Base-by-base conservation (phyloP, 2,113 vertebrate genomes). In the Ctenomys sociabilis region DNA sequence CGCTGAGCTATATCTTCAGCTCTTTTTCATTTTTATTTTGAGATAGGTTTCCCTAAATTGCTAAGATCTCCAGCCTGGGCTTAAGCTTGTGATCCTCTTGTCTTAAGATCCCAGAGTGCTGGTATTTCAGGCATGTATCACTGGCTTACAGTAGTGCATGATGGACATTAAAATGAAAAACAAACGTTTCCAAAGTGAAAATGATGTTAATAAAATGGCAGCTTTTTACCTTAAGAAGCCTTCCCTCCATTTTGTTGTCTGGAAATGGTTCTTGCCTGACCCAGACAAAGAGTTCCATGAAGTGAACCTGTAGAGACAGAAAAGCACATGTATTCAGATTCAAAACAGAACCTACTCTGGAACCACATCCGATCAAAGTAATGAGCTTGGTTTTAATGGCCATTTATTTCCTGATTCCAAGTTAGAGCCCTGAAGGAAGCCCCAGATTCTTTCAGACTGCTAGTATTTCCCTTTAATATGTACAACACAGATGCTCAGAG, bases 201-300 rank as follows among this genome's bases (percentile, higher is more conserved):
- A 83, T 19, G 37, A 19, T 45, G 73, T 35, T 37, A 88, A 93
- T 68, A 83, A 77, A 93, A 91, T 32, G 52, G 54, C 22, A 91
- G 73, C 28, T 43, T 94, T 87, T 98, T 98, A 99, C 99, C 98
- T 98, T 97, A 87, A 97, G 97, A 98, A 98, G 98, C 93, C 97
- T 98, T 97, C 98, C 98, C 97, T 98, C 97, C 96, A 97, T 98
- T 96, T 14, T 57, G 94, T 96, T 98, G 96, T 96, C 93, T 97
- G 98, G 98, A 97, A 98, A 98, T 97, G 95, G 95, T 93, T 98
- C 98, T 97, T 97, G 98, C 96, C 49, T 98, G 92, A 96, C 88
- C 98, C 97, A 98, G 97, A 96, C 95, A 80, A 52, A 95, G 93
- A 97, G 93, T 66, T 90, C 97, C 80, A 96, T 97, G 88, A 97